These are phyloP conservation scores for Coleophora deauratella DNA, from an alignment of 2,888 invertebrate genomes.

Conservation along the genomic window DNA sequence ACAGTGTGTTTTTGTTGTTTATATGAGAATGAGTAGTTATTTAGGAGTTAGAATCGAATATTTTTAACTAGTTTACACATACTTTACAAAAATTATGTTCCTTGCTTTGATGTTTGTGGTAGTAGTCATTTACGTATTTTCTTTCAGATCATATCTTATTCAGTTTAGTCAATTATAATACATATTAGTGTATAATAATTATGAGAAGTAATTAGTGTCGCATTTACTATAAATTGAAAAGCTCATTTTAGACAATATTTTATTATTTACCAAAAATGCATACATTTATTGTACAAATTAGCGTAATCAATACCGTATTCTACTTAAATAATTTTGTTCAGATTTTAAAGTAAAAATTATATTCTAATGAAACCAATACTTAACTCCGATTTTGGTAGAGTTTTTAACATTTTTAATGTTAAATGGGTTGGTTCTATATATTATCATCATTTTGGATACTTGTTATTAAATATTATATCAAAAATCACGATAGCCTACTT, in stretches of 20 bases:
- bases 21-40: conserved; percentile 19
- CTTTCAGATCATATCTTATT: conserved; percentile 17
- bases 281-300: conserved; percentile 58
- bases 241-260: conserved; percentile 60
- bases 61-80: conserved; percentile 18
- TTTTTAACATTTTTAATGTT: no score
- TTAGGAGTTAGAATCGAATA: no score
- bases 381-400: no score
- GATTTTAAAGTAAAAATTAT: no score
- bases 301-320: conserved; percentile 8
- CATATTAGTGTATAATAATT: conserved; percentile 8
- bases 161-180: conserved; percentile 26
- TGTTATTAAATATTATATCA: no score
- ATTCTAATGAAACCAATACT: no score
- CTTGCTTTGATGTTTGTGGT: no score
- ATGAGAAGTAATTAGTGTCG: background rate
- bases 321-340: no score
- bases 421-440: no score
- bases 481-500: no score
- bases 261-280: background rate
- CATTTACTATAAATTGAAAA: conserved; percentile 1
- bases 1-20: conserved; percentile 16
- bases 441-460: no score
- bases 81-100: conserved; percentile 31
- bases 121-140: conserved; percentile 27